Percentiles rank a stretch among this genome's conserved stretches.
Evolutionary conservation across 1,140 invertebrate genomes (phyloP).

Genomic region (Pantala flavescens): DNA sequence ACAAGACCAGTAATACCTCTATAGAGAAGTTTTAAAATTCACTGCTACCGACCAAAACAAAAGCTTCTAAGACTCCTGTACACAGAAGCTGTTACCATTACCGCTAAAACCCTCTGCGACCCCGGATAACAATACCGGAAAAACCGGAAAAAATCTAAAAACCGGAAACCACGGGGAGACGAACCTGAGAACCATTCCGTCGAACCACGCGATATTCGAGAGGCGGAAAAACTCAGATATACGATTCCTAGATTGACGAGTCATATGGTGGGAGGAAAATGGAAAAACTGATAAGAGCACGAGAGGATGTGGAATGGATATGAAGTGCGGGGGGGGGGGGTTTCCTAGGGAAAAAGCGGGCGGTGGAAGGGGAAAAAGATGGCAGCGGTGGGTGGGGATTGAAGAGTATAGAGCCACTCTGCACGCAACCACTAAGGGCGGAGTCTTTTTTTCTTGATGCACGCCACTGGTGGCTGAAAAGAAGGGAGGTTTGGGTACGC

Average conservation of each 20-base stretch:
- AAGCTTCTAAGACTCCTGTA: no score
- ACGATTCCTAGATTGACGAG: background rate
- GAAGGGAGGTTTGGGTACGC: background rate
- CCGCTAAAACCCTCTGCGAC: no score
- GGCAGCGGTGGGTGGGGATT: background rate
- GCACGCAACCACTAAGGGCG: background rate
- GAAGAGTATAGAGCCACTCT: background rate
- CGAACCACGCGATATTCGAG: background rate
- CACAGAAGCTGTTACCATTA: no score
- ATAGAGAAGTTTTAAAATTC: no score
- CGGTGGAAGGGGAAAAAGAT: background rate
- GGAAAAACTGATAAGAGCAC: slow-evolving; percentile 1
- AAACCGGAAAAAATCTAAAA: no score
- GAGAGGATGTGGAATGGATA: background rate
- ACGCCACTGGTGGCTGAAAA: background rate
- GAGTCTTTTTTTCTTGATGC: background rate
- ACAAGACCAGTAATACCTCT: no score
- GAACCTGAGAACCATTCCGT: background rate
- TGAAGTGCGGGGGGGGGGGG: background rate
- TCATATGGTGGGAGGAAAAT: background rate
- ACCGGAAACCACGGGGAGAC: no score
- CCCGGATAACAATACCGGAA: no score
- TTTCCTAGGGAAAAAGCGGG: background rate
- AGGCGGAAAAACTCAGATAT: background rate
- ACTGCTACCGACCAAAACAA: no score